These are phyloP conservation scores for Anguilla pacifica DNA, from an alignment of 2,797 vertebrate species.

Conservation along the genomic window DNA sequence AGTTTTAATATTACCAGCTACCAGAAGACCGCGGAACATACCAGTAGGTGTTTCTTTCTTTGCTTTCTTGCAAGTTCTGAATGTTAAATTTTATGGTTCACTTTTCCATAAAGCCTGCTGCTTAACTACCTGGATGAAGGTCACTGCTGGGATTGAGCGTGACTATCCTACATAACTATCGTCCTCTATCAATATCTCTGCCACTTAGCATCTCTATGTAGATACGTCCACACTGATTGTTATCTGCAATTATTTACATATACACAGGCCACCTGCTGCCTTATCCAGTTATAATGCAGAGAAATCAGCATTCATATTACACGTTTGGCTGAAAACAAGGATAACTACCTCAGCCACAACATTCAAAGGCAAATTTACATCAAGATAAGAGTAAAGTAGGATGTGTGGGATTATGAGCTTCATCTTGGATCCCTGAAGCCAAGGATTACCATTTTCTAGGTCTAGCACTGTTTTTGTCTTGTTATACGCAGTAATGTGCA, in stretches of 20 bases:
- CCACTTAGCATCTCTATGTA: neutral
- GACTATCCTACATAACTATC: neutral
- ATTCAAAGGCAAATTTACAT: neutral
- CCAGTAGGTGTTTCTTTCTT: neutral
- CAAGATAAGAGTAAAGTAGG: neutral
- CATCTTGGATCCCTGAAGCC: neutral
- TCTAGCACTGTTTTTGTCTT: no score
- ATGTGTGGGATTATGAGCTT: neutral
- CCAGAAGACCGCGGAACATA: no score
- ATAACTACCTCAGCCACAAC: neutral
- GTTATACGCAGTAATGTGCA: no score
- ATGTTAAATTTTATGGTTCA: neutral
- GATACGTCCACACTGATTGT: neutral
- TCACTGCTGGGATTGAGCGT: neutral
- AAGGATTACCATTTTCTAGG: neutral
- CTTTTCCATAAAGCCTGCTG: neutral
- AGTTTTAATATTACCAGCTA: no score
- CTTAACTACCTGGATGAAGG: neutral
- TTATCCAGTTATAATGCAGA: neutral
- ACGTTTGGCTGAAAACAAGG: neutral
- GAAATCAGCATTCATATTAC: neutral
- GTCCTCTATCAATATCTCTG: neutral
- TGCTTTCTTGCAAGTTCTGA: neutral
- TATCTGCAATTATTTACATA: neutral
- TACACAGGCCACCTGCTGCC: neutral